Evolutionary conservation across 2,797 vertebrate genomes (phyloP).

Genomic region (Takifugu ocellatus): DNA sequence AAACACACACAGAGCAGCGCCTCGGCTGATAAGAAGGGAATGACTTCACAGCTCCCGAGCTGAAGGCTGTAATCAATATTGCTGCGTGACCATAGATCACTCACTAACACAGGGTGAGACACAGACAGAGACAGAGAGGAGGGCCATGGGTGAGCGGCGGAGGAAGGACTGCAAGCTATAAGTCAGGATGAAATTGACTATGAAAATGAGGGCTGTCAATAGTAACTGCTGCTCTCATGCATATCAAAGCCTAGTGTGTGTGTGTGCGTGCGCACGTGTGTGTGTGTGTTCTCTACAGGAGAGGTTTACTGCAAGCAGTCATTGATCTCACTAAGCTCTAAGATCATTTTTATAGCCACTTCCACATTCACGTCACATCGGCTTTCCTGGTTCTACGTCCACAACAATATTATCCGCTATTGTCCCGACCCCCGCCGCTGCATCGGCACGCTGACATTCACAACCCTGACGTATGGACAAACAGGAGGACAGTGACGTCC

Average conservation of each 20-base stretch:
- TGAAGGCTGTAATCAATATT: conserved; percentile 69
- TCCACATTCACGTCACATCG: conserved; percentile 59
- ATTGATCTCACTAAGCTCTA: conserved; percentile 58
- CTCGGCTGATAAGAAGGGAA: conserved; percentile 61
- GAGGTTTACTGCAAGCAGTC: conserved; percentile 47
- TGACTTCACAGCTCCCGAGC: conserved; percentile 57
- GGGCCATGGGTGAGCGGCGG: conserved; percentile 19
- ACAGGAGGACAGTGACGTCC: conserved; percentile 33
- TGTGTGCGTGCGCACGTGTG: not conserved
- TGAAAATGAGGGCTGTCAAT: conserved; percentile 73
- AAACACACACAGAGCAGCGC: conserved; percentile 33
- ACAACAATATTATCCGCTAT: conserved; percentile 46
- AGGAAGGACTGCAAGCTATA: conserved; percentile 58
- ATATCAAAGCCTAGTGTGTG: conserved; percentile 56
- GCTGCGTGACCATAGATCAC: conserved; percentile 71
- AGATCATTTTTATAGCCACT: conserved; percentile 40
- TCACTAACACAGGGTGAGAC: conserved; percentile 45
- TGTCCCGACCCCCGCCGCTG: conserved; percentile 1
- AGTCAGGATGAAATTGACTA: conserved; percentile 75
- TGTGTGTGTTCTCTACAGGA: conserved; percentile 10
- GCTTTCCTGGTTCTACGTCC: conserved; percentile 38
- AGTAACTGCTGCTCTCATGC: conserved; percentile 68
- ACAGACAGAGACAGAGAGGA: conserved; percentile 31
- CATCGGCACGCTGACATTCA: conserved; percentile 25
- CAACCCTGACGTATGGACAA: conserved; percentile 34